These are phyloP conservation scores for Tachina fera DNA, from an alignment of 2,888 invertebrate genomes.

Conservation along the genomic window DNA sequence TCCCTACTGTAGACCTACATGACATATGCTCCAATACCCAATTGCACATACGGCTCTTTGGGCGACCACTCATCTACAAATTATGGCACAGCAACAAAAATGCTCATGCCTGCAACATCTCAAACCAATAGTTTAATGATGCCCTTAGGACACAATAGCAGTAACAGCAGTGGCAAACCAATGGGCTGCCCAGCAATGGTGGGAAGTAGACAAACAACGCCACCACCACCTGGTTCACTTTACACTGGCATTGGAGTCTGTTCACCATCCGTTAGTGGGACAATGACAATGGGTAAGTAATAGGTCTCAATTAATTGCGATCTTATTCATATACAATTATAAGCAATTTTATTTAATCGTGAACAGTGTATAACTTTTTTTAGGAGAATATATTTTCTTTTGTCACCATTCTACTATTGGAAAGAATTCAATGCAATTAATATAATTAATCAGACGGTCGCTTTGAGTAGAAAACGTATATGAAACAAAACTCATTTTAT, in stretches of 20 bases:
- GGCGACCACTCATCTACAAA: constrained; percentile 75
- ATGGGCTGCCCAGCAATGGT: constrained; percentile 60
- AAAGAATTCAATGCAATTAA: too few relatives aligned
- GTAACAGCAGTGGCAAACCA: constrained; percentile 66
- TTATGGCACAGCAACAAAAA: constrained; percentile 79
- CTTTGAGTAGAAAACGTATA: too few relatives aligned
- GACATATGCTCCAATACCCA: constrained; percentile 81
- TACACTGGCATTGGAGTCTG: constrained; percentile 78
- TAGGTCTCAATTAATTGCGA: not conserved
- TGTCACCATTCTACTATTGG: too few relatives aligned
- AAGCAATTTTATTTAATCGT: too few relatives aligned
- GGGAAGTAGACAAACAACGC: constrained; percentile 75
- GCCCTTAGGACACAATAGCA: constrained; percentile 71
- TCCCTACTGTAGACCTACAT: constrained; percentile 76
- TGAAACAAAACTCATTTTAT: too few relatives aligned
- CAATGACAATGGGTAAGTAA: constrained; percentile 79
- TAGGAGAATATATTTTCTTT: too few relatives aligned
- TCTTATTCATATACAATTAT: too few relatives aligned
- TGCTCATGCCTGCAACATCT: constrained; percentile 79
- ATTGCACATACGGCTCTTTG: constrained; percentile 79
- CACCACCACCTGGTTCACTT: constrained; percentile 78
- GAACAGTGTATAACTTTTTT: too few relatives aligned
- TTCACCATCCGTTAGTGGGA: constrained; percentile 77
- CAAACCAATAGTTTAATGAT: constrained; percentile 76
- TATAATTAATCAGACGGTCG: too few relatives aligned